Base-by-base conservation (phyloP, 2,797 vertebrate species). In the Pyrocephalus nanus region DNA sequence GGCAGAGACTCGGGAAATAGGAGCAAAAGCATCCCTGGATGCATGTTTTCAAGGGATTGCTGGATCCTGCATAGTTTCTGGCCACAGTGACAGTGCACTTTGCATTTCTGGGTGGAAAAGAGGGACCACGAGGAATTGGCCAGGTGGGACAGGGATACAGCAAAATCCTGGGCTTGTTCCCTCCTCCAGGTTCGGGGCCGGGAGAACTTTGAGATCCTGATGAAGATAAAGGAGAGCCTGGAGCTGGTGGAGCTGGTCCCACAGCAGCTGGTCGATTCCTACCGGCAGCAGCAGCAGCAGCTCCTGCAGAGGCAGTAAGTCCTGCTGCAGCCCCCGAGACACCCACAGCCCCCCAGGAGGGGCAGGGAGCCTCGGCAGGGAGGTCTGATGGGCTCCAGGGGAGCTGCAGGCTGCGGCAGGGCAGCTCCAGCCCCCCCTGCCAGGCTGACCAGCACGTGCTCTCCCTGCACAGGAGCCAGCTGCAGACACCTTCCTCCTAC, bases 161-260 rank as follows among this genome's bases (percentile, higher is more conserved):
- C 2, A 2, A 66, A 86, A 25, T 43, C 65, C 72, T 54, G 81
- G 53, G 65, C 26, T 75, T 50, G 29, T 72, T 95, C 72, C 95
- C 84, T 92, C 27, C 66, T 85, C 22, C 92, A 99, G 99, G 99
- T 99, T 23, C 98, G 99, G 51, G 99, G 99, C 67, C 98, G 99
- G 65, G 99, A 99, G 94, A 99, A 99, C 95, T 99, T 99, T 19
- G 99, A 99, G 97, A 98, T 99, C 95, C 97, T 99, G 93, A 99
- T 99, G 99, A 99, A 99, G 97, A 99, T 99, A 85, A 99, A 99
- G 96, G 99, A 99, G 97, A 99, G 99, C 89, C 97, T 99, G 97
- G 99, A 99, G 97, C 98, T 99, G 91, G 98, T 99, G 96, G 99
- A 99, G 96, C 97, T 99, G 95, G 99, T 99, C n/a, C 99, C 99